Conservation (phyloP, 2,888 invertebrate species). For the Spicauda simplicius region DNA sequence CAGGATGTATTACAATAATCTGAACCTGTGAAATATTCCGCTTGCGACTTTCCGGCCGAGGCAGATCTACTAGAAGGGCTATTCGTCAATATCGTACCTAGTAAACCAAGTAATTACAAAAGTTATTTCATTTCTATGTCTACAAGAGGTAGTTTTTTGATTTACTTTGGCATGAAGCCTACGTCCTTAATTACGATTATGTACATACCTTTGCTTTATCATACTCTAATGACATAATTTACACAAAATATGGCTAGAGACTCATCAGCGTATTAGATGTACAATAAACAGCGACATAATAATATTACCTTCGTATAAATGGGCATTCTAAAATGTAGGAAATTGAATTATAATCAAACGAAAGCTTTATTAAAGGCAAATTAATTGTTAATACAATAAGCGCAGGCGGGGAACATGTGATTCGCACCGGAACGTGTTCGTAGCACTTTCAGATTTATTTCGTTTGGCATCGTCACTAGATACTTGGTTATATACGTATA, state of each 20-base stretch:
- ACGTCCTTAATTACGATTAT: constrained; percentile 37
- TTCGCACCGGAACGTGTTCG: background rate
- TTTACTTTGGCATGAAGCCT: constrained; percentile 61
- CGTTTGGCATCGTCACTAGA: no score
- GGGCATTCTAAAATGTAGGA: constrained; percentile 5
- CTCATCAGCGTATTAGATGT: no score
- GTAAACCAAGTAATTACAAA: constrained; percentile 27
- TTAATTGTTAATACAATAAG: constrained; percentile 23
- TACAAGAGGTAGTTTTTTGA: constrained; percentile 49
- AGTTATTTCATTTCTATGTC: constrained; percentile 34
- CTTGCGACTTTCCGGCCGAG: background rate
- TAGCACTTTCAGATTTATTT: constrained; percentile 10
- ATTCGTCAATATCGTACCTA: no score
- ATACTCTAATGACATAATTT: no score
- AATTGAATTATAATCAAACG: constrained; percentile 18
- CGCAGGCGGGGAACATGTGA: background rate
- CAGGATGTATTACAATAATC: no score
- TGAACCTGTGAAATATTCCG: no score
- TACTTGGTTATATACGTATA: no score
- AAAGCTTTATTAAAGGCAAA: constrained; percentile 20
- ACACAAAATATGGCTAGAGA: no score
- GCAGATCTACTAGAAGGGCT: constrained; percentile 7
- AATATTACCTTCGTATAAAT: background rate
- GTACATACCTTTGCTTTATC: no score
- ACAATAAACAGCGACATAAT: background rate